Base-by-base conservation (phyloP, 2,888 invertebrate genomes). In the Poecilobothrus nobilitatus region DNA sequence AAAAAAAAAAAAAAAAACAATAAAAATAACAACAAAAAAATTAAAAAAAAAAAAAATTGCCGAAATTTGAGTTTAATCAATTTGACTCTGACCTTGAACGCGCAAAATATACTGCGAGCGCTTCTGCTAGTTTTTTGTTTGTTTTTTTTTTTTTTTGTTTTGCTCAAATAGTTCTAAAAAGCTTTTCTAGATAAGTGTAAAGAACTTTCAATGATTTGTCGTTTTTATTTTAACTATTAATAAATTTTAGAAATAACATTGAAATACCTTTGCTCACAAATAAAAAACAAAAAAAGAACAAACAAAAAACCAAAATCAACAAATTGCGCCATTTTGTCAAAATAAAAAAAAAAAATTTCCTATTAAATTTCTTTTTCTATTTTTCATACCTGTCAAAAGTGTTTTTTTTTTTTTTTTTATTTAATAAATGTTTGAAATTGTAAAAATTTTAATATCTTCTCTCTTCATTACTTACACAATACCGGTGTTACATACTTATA, bases 151-250 rank as follows among this genome's bases (percentile, higher is more conserved):
- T 8, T 53, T 53, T 53, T 53, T 53, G 12, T 37, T 10, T 8
- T 10, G 37, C 37, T 10, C 2, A 53, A 53, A 53, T 53, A 53
- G 53, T 53, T 53, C 18, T 53, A 53, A 15, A 53, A 15, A 53
- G 53, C 53, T 53, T 53, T 53, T 53, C 18, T 53, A 53, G 53
- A 53, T 53, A 53, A 53, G 53, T 53, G 53, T 53, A 53, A 53
- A 53, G n/a, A n/a, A 53, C n/a, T 53, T 15, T 53, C 18, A 53
- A 5, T 53, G 53, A 53, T 53, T 15, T 37, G 37, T 37, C 12
- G 37, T 12, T 18, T n/a, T 53, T 12, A 18, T 53, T 53, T 53
- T 53, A 9, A 53, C 15, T 53, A 18, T 53, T 53, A 53, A 53
- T 53, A 53, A 53, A 53, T 53, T 41, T 53, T 53, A 18, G 53